Base-by-base conservation (phyloP, 35 echinoderm and acorn worm species). In the Diadema setosum region DNA sequence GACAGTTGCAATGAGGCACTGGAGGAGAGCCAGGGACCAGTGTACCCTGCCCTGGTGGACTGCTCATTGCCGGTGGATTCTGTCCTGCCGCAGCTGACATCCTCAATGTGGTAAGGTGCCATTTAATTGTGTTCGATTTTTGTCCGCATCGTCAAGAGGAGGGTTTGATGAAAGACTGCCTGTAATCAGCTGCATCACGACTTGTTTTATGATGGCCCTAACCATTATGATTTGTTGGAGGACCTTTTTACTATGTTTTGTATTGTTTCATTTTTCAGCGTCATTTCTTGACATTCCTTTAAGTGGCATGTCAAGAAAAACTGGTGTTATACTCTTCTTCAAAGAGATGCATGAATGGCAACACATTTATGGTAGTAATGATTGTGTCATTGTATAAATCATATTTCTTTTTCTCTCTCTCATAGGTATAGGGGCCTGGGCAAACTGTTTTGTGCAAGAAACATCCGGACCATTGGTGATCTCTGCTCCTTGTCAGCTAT, bases 401-500 rank as follows among this genome's bases (percentile, higher is more conserved):
- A 46, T 24, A 20, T 7, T 82, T 42, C 9, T 82, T 41, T 27
- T 74, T 59, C 18, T 70, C 17, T 41, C n/a, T 29, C 31, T n/a
- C 25, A 0, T 48, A 94, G 92, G 92, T 91, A 89, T 9, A 46
- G 96, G 32, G 96, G 96, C 49, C 75, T 98, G 3, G 92, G 93
- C 29, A 88, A 98, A 70, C 75, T 98, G 34, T 65, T 98, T 20
- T 65, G 92, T 15, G 96, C 96, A 18, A 85, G 92, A 15, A 94
- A 92, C 37, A 98, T 98, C 43, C 67, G 90, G 16, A 98, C 96
- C n/a, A 84, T 98, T 15, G 96, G 96, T 14, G 84, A 98, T 45
- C 82, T 98, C 1, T 94, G 75, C 15, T 82, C 96, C 25, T 82
- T 98, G 0, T 95, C 96, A 27, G 88, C 92, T 17, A 82, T 67